Evolutionary conservation across 2,888 invertebrate genomes (phyloP), one percentile per base, ranked within the genome.

Genomic region (Thera obeliscata): DNA sequence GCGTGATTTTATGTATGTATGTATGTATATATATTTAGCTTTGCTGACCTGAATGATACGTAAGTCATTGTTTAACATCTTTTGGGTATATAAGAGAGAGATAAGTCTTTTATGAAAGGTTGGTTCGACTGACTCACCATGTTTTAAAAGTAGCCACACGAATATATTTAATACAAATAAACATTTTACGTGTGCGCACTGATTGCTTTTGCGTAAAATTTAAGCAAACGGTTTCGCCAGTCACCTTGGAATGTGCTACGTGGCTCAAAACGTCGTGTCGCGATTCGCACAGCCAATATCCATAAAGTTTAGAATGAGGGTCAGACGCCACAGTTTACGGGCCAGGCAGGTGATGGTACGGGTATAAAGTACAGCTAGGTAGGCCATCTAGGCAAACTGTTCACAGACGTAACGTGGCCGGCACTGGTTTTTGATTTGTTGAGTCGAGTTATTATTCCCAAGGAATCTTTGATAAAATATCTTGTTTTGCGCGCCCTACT

Each of bases 301-400:
- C 60, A 69, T 69, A 69, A 69, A 69, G 54, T 69, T 66, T 64
- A 69, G 66, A 69, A 66, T 66, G 62, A 63, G 66, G 69, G 66
- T 69, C 66, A 63, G 66, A 69, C 57, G 62, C 35, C 55, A 11
- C 64, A 61, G 62, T 74, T 75, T 74, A 77, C 71, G 72, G 71
- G 12, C 52, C 61, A 49, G 61, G n/a, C 75, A 77, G 74, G 74
- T 74, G 75, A 68, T 69, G 69, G 67, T 56, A 60, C 64, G 60
- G 65, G 22, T 61, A 72, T 76, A 77, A 77, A 77, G 64, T 69
- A 71, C 61, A 70, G 66, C 71, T 74, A 65, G 60, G 43, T 33
- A 57, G 22, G 54, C 43, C n/a, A 43, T 43, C 56, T 57, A 57
- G 49, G 57, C 54, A 35, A 66, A 61, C 36, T 61, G 61, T 63